Evolutionary conservation across 2,888 invertebrate genomes (phyloP), one percentile per base, ranked within the genome.

Genomic region (Andrena bucephala): DNA sequence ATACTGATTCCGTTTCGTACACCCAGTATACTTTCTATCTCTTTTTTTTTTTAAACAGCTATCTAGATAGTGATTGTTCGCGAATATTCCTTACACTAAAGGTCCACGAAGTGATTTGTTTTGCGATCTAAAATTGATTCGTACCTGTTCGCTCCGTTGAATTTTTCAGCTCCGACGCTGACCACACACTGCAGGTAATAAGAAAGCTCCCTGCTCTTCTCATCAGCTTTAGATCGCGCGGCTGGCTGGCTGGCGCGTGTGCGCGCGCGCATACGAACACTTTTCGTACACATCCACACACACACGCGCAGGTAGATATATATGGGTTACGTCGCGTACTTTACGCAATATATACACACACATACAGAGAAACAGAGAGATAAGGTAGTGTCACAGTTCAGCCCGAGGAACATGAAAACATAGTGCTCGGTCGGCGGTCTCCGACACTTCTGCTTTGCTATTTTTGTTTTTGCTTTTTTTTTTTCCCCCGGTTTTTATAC

Each of bases 361-460:
- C 73, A 81, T 82, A 85, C 71, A 86, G 69, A 74, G 77, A 79
- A 77, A 88, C 85, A 87, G 63, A 86, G 76, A 79, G 60, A 81
- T 82, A 78, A 84, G 73, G 72, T 85, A 78, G 77, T 79, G 81
- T 77, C 71, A 80, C 77, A 84, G 79, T 74, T 85, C 81, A 77
- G 85, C 70, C 42, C 80, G 83, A 87, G 84, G 81, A 85, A 85
- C 84, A 83, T 78, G 83, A 73, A 68, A 57, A 82, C 66, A 67
- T 54, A 78, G 85, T 78, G 85, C 73, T 82, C 78, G 81, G 74
- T 66, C 83, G 75, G 62, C 60, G 81, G 72, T 83, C 74, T 73
- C 67, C 77, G 57, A 77, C 57, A 57, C 52, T 62, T 86, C 76
- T 76, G 71, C 67, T 83, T 71, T 31, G 84, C 81, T 78, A 75